phyloP scores from a whole-genome alignment of 2,888 invertebrate species.

The Allygus modestus region DNA sequence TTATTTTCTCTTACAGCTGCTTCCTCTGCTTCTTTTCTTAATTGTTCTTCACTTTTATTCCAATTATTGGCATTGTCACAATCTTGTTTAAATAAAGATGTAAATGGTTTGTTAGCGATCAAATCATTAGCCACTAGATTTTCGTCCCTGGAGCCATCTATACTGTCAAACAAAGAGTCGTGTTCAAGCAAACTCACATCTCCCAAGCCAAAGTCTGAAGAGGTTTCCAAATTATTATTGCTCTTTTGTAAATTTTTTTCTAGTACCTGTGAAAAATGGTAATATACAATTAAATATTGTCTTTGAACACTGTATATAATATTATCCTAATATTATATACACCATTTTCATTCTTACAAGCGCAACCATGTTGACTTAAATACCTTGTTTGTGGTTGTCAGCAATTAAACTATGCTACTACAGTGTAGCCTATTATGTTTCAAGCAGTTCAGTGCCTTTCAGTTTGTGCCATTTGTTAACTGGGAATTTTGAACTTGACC shows the following conservation, averaged over 20 bases:
- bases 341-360: no score
- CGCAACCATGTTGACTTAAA: no score
- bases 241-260: conserved; percentile 32
- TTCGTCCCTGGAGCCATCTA: conserved; percentile 12
- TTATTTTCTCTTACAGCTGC: conserved; percentile 1
- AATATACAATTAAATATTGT: no score
- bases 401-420: no score
- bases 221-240: conserved; percentile 17
- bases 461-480: no score
- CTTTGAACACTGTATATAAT: no score
- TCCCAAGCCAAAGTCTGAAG: conserved; percentile 27
- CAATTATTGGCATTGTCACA: background rate
- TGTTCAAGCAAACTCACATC: conserved; percentile 37
- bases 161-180: conserved; percentile 33
- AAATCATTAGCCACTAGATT: background rate
- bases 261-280: conserved; percentile 17
- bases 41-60: background rate
- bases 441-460: no score
- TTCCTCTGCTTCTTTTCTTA: background rate
- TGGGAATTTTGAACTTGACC: no score
- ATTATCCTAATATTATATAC: no score
- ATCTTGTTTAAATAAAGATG: background rate
- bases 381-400: no score
- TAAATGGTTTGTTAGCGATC: background rate
- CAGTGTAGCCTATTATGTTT: no score